Evolutionary conservation across 2,113 vertebrate genomes (phyloP).

Genomic region (Chrysochloris asiatica): DNA sequence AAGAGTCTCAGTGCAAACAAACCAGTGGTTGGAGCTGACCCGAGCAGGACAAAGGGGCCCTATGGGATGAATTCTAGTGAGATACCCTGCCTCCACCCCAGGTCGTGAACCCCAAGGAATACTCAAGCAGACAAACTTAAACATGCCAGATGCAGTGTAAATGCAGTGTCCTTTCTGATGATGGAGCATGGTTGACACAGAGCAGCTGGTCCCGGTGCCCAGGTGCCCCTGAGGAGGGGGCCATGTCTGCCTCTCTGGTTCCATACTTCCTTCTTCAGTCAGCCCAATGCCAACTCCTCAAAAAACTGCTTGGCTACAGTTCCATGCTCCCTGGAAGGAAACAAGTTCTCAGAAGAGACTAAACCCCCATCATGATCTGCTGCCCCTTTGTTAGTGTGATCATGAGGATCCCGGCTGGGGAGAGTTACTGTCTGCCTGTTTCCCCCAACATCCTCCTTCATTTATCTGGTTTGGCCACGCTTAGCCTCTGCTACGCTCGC

Average conservation of each 20-base stretch:
- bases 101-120: not conserved
- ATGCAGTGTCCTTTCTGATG: not conserved
- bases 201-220: not conserved
- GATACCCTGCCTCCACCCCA: not conserved
- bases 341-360: not conserved
- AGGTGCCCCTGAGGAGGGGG: not conserved
- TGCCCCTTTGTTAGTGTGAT: not conserved
- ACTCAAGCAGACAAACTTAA: not conserved
- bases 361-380: not conserved
- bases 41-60: not conserved
- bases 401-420: rapidly evolving
- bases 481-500: not conserved
- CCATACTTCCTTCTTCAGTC: not conserved
- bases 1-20: not conserved
- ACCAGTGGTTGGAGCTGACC: not conserved
- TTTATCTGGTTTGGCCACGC: not conserved
- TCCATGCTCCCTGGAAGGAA: not conserved
- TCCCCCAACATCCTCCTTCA: not conserved
- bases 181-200: not conserved
- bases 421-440: not conserved
- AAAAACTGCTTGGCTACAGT: not conserved
- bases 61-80: not conserved
- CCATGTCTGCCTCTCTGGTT: rapidly evolving
- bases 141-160: not conserved
- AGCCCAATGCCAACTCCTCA: not conserved